phyloP scores from a whole-genome alignment of 2,888 invertebrate genomes.

The Elysia crispata region DNA sequence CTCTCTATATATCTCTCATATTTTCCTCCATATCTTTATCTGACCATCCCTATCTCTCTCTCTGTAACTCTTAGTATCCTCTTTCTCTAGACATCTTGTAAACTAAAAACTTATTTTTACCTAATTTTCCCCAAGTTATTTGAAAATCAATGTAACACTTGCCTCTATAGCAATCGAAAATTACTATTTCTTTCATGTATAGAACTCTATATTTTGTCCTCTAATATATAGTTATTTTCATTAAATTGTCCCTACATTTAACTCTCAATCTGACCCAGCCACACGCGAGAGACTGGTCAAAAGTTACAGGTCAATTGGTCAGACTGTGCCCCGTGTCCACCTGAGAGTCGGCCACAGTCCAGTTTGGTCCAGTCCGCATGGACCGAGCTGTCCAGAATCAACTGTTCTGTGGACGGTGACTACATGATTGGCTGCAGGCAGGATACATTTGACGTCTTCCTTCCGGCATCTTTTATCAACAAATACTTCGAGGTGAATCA shows the following conservation, averaged over 20 bases:
- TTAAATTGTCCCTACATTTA: not conserved
- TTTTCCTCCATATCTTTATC: not conserved
- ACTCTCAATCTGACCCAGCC: no score
- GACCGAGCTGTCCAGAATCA: conserved; percentile 54
- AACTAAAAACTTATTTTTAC: no score
- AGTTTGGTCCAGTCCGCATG: not conserved
- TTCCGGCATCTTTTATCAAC: conserved; percentile 90
- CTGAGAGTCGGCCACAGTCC: not conserved
- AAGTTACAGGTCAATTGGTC: not conserved
- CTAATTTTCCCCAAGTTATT: no score
- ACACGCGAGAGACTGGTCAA: conserved; percentile 10
- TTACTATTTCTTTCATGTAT: no score
- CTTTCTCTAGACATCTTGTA: no score
- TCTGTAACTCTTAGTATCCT: no score
- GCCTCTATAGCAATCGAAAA: no score
- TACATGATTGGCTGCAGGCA: conserved; percentile 88
- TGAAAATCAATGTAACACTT: no score
- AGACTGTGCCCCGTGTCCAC: not conserved
- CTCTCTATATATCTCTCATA: not conserved
- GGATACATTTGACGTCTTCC: conserved; percentile 89
- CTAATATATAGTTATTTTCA: no score
- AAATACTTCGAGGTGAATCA: conserved; percentile 91
- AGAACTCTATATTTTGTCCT: no score
- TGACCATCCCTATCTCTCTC: no score
- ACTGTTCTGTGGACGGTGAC: conserved; percentile 91